Conservation (phyloP, 2,113 vertebrate species). For the Cochlearius cochlearius region DNA sequence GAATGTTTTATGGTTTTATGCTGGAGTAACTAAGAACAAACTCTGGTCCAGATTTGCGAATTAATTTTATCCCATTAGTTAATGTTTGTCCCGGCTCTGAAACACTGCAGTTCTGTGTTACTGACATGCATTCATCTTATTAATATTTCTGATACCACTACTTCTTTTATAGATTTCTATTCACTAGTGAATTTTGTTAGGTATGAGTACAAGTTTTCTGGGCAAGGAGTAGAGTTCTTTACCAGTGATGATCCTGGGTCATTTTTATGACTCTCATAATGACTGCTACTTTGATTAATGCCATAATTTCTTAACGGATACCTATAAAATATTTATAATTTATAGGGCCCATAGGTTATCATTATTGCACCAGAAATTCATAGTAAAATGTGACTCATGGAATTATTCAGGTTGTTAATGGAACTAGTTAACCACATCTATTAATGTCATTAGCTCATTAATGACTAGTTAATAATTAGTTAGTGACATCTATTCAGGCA, state of each 20-base stretch:
- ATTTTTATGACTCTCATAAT: neutral
- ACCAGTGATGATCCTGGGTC: neutral
- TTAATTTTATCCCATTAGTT: neutral
- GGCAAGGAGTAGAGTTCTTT: neutral
- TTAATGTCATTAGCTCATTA: conserved; percentile 12
- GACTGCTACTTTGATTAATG: neutral
- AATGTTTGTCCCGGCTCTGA: neutral
- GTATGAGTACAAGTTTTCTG: neutral
- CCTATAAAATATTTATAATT: conserved; percentile 14
- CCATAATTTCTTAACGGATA: neutral
- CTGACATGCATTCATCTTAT: neutral
- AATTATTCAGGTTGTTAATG: neutral
- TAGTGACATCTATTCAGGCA: neutral
- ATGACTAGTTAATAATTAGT: conserved; percentile 24
- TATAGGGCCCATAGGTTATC: neutral
- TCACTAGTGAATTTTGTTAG: neutral
- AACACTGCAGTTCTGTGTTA: neutral
- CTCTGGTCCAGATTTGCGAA: neutral
- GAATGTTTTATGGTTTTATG: neutral
- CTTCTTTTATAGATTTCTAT: neutral
- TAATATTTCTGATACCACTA: neutral
- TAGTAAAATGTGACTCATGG: neutral
- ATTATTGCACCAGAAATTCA: neutral
- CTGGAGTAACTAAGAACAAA: neutral
- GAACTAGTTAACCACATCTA: neutral